A percentile compares a stretch with the other conserved stretches of the same genome.
phyloP scores from a whole-genome alignment of 2,888 invertebrate genomes.

The Cataglyphis altisquamis region DNA sequence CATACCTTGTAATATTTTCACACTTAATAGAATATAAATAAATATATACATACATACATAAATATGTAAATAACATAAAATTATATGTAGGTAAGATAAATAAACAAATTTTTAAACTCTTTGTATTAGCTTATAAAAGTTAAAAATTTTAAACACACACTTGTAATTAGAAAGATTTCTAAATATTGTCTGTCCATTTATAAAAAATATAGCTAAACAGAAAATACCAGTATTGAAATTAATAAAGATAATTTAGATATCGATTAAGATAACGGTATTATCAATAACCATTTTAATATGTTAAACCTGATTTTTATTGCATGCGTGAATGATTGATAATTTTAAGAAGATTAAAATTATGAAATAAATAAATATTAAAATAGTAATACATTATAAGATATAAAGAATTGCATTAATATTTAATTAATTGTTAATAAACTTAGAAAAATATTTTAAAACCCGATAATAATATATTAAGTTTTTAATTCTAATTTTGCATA shows the following conservation, averaged over 20 bases:
- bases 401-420: background rate
- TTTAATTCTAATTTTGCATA: background rate
- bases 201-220: background rate
- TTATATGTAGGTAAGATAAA: background rate
- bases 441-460: background rate
- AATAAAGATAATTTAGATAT: background rate
- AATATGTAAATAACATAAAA: background rate
- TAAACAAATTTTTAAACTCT: background rate
- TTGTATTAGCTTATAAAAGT: background rate
- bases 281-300: background rate
- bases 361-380: background rate
- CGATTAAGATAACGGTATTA: background rate
- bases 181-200: background rate
- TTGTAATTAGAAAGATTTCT: background rate
- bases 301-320: background rate
- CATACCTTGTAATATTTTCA: background rate
- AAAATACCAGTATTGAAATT: background rate
- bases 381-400: background rate
- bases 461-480: background rate
- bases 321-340: background rate
- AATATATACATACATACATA: background rate
- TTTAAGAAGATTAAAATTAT: background rate
- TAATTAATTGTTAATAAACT: background rate
- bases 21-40: background rate
- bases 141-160: background rate